Evolutionary conservation across 2,113 vertebrate genomes (phyloP).

Genomic region (Pleuronectes platessa): DNA sequence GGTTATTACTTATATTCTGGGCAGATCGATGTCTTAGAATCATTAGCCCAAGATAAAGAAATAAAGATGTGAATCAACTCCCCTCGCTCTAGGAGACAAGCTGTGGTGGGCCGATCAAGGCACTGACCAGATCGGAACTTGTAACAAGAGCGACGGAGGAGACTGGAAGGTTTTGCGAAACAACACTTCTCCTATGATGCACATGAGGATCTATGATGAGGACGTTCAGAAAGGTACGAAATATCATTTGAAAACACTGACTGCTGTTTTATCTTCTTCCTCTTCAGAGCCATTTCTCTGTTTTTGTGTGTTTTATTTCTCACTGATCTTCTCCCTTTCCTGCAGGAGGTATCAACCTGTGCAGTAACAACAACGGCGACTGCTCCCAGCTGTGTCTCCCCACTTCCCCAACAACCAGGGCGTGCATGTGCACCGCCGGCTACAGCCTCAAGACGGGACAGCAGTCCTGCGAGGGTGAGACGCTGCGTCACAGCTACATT

Average conservation of each 20-base stretch:
- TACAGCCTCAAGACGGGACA: conserved; percentile 94
- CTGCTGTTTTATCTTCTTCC: no score
- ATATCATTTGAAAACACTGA: neutral
- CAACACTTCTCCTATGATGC: conserved; percentile 95
- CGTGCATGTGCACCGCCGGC: conserved; percentile 97
- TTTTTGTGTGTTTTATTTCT: neutral
- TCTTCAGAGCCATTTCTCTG: neutral
- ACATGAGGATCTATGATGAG: conserved; percentile 98
- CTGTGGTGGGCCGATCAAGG: conserved; percentile 98
- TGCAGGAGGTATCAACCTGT: conserved; percentile 86
- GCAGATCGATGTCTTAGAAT: neutral
- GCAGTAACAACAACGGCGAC: conserved; percentile 93
- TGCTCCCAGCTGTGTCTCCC: conserved; percentile 97
- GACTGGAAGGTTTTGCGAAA: conserved; percentile 88
- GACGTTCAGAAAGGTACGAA: conserved; percentile 81
- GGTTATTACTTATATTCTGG: neutral
- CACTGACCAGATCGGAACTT: conserved; percentile 93
- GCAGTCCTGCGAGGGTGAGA: conserved; percentile 93
- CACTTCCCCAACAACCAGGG: conserved; percentile 87
- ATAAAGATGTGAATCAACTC: neutral
- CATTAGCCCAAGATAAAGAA: neutral
- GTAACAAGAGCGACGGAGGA: conserved; percentile 89
- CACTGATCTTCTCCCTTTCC: neutral
- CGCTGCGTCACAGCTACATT: neutral
- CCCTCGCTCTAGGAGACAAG: conserved; percentile 85